These are phyloP conservation scores for Iselma pallidipennis DNA, from an alignment of 2,888 invertebrate species.

Conservation along the genomic window DNA sequence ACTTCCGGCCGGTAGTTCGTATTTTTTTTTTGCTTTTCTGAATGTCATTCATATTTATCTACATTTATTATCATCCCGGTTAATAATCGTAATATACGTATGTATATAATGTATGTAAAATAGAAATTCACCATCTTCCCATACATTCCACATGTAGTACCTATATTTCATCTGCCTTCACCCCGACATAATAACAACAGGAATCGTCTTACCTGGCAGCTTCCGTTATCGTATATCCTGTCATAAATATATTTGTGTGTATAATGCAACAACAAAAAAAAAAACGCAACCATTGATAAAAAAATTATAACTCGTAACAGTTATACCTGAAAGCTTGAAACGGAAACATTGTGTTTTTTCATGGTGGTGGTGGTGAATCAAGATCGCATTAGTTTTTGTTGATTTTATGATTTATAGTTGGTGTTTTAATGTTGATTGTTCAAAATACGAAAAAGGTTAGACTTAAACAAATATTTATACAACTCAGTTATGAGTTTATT, in stretches of 20 bases:
- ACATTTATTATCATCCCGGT: no score
- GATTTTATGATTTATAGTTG: background rate
- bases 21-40: background rate
- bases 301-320: no score
- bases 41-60: background rate
- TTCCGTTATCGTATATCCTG: constrained; percentile 16
- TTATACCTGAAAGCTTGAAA: no score
- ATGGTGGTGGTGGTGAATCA: no score
- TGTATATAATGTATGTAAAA: background rate
- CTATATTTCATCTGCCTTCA: no score
- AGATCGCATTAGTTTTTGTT: no score
- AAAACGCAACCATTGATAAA: constrained; percentile 1
- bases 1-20: background rate
- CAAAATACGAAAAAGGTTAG: constrained; percentile 2
- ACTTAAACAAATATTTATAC: background rate
- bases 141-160: background rate
- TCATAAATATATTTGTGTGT: background rate
- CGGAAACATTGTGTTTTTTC: no score
- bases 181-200: background rate
- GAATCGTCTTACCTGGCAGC: constrained; percentile 20
- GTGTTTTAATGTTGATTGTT: background rate
- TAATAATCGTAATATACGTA: background rate
- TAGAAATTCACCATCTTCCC: background rate
- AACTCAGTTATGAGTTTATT: background rate
- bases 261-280: background rate